Evolutionary conservation across 2,797 vertebrate species (phyloP).

Genomic region (Morus bassanus): DNA sequence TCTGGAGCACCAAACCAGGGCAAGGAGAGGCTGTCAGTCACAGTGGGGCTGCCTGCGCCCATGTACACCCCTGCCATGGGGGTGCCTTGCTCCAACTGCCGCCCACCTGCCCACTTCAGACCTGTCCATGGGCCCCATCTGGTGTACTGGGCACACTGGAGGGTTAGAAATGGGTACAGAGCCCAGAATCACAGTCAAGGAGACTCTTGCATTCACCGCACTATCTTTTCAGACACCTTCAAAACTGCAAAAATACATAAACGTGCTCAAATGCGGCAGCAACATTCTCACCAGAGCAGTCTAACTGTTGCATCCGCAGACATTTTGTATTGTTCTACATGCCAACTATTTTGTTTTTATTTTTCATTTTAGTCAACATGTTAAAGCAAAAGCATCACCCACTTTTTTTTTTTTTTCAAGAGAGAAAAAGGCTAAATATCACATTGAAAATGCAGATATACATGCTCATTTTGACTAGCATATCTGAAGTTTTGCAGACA

Average conservation of each 20-base stretch:
- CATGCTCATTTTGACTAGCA: background rate
- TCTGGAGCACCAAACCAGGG: accelerated
- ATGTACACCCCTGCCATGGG: accelerated
- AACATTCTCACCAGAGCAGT: background rate
- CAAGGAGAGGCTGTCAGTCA: background rate
- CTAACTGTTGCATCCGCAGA: background rate
- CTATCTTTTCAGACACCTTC: background rate
- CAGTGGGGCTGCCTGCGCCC: background rate
- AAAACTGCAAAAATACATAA: background rate
- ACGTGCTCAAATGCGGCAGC: accelerated
- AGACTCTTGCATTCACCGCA: background rate
- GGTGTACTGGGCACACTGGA: background rate
- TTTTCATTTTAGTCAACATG: background rate
- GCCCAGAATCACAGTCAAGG: background rate
- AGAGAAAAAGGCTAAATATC: background rate
- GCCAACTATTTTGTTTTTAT: background rate
- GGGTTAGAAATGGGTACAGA: background rate
- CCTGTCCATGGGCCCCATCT: background rate
- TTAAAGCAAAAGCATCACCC: background rate
- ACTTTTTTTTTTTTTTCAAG: background rate
- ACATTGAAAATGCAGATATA: background rate
- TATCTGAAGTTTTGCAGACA: background rate
- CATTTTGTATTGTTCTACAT: background rate
- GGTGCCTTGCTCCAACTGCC: background rate
- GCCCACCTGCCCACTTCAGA: background rate